phyloP scores from a whole-genome alignment of 2,797 vertebrate species.

The Enteromius anoplus region DNA sequence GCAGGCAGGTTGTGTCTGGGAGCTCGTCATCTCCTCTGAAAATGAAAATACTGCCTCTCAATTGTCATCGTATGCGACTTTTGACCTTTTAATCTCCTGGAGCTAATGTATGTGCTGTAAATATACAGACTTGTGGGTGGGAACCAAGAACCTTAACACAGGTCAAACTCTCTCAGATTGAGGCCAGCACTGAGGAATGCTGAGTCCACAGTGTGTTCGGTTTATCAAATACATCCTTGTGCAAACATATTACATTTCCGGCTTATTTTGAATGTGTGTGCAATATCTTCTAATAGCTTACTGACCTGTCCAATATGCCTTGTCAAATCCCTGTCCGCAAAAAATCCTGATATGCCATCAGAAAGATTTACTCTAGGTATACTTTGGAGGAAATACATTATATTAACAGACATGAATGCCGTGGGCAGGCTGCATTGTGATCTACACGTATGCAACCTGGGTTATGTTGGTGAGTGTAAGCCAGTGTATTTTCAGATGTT shows the following conservation, averaged over 20 bases:
- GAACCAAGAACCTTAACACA: slow-evolving; percentile 64
- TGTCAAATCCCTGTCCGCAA: neutral
- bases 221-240: slow-evolving; percentile 40
- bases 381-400: neutral
- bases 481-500: neutral
- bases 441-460: neutral
- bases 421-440: neutral
- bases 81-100: slow-evolving; percentile 76
- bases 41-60: slow-evolving; percentile 77
- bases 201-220: slow-evolving; percentile 64
- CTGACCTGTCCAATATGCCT: slow-evolving; percentile 33
- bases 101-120: slow-evolving; percentile 74
- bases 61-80: slow-evolving; percentile 74
- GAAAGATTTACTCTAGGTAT: slow-evolving; percentile 1
- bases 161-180: slow-evolving; percentile 76
- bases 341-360: slow-evolving; percentile 16
- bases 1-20: slow-evolving; percentile 63
- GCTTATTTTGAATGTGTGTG: slow-evolving; percentile 19
- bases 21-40: slow-evolving; percentile 70
- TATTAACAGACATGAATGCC: slow-evolving; percentile 10
- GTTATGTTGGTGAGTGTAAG: neutral
- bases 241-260: slow-evolving; percentile 36
- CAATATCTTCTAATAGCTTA: slow-evolving; percentile 37
- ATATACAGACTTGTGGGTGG: slow-evolving; percentile 47
- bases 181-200: slow-evolving; percentile 70